Conservation (phyloP, 2,113 vertebrate genomes). For the Rhinopomastus cyanomelas region DNA sequence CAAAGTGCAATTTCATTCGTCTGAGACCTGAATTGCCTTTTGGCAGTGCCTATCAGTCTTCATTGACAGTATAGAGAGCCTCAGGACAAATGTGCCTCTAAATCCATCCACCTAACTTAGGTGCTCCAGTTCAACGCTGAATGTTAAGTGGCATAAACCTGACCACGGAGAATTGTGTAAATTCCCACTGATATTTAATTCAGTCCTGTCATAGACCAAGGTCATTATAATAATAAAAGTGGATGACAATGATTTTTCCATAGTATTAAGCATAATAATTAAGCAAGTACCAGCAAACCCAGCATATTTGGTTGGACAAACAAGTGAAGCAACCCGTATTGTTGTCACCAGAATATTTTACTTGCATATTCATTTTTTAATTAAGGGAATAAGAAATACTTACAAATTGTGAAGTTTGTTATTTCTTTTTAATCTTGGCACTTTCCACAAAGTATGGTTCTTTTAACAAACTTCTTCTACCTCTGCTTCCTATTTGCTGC, state of each 20-base stretch:
- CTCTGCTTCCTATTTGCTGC: background rate
- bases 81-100: background rate
- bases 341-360: background rate
- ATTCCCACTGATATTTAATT: conserved; percentile 57
- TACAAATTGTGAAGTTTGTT: background rate
- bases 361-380: conserved; percentile 1
- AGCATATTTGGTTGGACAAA: conserved; percentile 25
- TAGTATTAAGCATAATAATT: background rate
- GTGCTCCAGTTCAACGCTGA: conserved; percentile 7
- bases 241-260: conserved; percentile 36
- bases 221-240: conserved; percentile 59
- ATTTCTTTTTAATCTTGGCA: background rate
- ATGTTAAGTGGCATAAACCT: conserved; percentile 51
- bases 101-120: conserved; percentile 16
- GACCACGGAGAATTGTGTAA: conserved; percentile 42
- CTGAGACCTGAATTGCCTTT: background rate
- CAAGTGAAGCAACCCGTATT: background rate
- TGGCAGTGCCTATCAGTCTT: conserved; percentile 9
- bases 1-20: background rate
- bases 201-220: conserved; percentile 40
- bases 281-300: conserved; percentile 23
- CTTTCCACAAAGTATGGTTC: background rate
- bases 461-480: background rate
- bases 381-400: background rate
- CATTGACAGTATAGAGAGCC: background rate